Evolutionary conservation across 2,888 invertebrate genomes (phyloP).

Genomic region (Drosophila parthenogenetica): DNA sequence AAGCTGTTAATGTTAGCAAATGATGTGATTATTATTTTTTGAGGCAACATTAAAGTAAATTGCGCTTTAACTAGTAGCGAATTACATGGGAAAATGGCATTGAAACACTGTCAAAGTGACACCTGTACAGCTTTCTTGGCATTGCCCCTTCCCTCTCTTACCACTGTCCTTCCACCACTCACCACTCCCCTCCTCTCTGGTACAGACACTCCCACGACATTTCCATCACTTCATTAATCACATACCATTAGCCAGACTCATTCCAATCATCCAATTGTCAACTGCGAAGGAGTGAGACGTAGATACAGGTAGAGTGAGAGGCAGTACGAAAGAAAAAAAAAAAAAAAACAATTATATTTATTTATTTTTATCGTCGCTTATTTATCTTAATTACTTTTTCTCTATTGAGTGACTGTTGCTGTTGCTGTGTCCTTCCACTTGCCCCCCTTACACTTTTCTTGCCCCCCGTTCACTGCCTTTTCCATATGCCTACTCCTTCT

Average conservation of each 20-base stretch:
- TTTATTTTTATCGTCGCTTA: slow-evolving; percentile 76
- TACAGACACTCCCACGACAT: slow-evolving; percentile 5
- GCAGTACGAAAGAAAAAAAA: slow-evolving; percentile 2
- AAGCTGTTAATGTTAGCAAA: slow-evolving; percentile 39
- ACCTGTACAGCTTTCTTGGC: slow-evolving; percentile 4
- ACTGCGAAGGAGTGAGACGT: slow-evolving; percentile 33
- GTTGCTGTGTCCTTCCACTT: slow-evolving; percentile 40
- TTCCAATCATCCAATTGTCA: slow-evolving; percentile 66
- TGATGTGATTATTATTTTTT: slow-evolving; percentile 25
- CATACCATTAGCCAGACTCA: slow-evolving; percentile 64
- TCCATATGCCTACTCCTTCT: slow-evolving; percentile 9
- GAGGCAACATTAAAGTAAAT: slow-evolving; percentile 6
- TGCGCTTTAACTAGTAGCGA: slow-evolving; percentile 41
- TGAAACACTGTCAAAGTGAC: slow-evolving; percentile 17
- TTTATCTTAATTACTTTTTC: slow-evolving; percentile 80
- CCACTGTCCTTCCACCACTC: neutral
- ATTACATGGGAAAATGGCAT: slow-evolving; percentile 28
- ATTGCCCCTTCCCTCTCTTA: neutral
- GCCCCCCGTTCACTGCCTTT: neutral
- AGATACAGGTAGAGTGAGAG: neutral
- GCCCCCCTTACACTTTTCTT: slow-evolving; percentile 1
- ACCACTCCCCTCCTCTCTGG: too few species aligned
- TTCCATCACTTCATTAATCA: slow-evolving; percentile 68
- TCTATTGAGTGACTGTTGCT: slow-evolving; percentile 68
- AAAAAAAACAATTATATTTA: slow-evolving; percentile 76